Evolutionary conservation across 2,113 vertebrate species (phyloP).

Genomic region (Eurystomus gularis): DNA sequence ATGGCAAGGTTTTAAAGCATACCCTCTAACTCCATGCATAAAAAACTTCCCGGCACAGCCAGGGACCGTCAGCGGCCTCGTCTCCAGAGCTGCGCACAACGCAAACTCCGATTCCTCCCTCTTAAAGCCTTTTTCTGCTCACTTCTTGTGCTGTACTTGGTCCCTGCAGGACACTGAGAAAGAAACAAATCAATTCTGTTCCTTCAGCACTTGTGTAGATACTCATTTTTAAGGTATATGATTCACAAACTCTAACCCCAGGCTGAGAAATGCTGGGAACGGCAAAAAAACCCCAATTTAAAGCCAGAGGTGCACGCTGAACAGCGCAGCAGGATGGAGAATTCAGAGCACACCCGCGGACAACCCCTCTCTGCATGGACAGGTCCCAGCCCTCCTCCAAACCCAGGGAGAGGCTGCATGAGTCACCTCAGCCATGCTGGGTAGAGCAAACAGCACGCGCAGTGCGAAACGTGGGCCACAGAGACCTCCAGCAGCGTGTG

Average conservation of each 20-base stretch:
- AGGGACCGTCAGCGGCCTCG: neutral
- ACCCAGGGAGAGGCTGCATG: neutral
- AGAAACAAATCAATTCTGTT: neutral
- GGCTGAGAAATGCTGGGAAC: neutral
- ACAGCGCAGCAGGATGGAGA: fast-evolving
- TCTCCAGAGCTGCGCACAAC: neutral
- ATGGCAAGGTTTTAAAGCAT: neutral
- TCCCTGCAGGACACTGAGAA: neutral
- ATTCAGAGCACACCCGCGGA: fast-evolving
- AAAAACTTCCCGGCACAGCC: neutral
- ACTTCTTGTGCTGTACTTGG: neutral
- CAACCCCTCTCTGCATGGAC: neutral
- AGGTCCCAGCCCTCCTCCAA: neutral
- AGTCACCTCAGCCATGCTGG: neutral
- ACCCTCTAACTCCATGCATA: neutral
- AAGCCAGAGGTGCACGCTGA: neutral
- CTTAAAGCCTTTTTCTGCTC: neutral
- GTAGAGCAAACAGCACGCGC: too few relatives aligned
- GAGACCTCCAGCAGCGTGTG: neutral
- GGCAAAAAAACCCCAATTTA: neutral
- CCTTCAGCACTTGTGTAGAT: neutral
- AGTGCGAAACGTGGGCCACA: neutral
- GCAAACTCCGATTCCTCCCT: neutral
- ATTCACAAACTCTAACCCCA: neutral
- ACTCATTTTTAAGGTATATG: too few relatives aligned